A percentile compares a stretch with the other conserved stretches of the same genome.
Conservation (phyloP, 2,113 vertebrate genomes). For the Aegithalos caudatus region DNA sequence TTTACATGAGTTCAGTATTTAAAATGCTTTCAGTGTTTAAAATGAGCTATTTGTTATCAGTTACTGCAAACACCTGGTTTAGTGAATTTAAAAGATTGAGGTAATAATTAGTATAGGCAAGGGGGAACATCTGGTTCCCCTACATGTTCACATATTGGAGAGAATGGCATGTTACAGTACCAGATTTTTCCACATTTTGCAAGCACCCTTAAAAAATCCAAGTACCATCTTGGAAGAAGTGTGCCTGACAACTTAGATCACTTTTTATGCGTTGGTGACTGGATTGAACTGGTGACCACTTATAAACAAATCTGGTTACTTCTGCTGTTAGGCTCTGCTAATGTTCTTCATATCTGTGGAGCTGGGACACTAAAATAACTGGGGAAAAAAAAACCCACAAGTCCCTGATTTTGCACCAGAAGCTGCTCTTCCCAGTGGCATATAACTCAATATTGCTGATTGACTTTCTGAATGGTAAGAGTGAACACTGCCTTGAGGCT, state of each 20-base stretch:
- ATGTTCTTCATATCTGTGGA: not conserved
- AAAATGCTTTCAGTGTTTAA: not conserved
- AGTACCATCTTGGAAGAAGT: not conserved
- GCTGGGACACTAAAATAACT: not conserved
- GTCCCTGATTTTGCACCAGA: not conserved
- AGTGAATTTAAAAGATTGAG: not conserved
- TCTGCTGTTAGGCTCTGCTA: not conserved
- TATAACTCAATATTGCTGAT: not conserved
- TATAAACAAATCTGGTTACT: not conserved
- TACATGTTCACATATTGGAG: not conserved
- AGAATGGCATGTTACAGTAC: not conserved
- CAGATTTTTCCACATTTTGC: not conserved
- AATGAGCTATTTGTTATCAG: not conserved
- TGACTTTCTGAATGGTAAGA: not conserved
- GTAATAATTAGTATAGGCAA: not conserved
- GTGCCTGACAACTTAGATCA: not conserved
- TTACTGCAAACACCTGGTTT: not conserved
- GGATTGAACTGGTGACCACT: not conserved
- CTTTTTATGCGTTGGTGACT: not conserved
- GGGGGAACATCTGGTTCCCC: not conserved
- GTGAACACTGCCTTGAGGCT: not conserved
- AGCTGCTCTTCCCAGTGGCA: not conserved
- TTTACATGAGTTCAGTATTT: too few relatives aligned
- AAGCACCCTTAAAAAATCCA: not conserved
- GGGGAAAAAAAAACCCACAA: rapidly evolving